A percentile compares a stretch with the other conserved stretches of the same genome.
Evolutionary conservation across 2,797 vertebrate genomes (phyloP).

Genomic region (Pelochelys cantorii): DNA sequence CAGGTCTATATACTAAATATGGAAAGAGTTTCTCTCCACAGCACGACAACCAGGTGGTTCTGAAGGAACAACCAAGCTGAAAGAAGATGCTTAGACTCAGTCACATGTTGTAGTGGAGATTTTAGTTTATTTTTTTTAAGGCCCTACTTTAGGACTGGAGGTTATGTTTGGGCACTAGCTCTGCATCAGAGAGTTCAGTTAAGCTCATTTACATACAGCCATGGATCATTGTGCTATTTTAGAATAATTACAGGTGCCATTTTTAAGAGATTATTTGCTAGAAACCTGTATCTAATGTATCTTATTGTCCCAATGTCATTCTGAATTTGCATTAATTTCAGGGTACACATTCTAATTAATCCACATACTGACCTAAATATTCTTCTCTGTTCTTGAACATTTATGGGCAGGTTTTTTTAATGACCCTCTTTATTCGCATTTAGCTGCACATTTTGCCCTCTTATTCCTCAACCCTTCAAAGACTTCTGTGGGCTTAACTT

Average conservation of each 20-base stretch:
- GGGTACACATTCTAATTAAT: not conserved
- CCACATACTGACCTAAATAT: not conserved
- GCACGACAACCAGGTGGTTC: not conserved
- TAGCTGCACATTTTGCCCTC: not conserved
- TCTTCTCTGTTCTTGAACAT: not conserved
- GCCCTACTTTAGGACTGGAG: not conserved
- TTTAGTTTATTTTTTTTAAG: not conserved
- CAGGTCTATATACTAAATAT: not conserved
- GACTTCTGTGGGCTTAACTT: not conserved
- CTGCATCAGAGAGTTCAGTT: not conserved
- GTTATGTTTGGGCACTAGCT: not conserved
- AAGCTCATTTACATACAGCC: not conserved
- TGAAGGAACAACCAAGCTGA: not conserved
- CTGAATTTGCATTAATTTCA: not conserved
- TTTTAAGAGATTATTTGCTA: not conserved
- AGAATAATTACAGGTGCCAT: not conserved
- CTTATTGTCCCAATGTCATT: not conserved
- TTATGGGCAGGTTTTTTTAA: not conserved
- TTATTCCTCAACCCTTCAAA: not conserved
- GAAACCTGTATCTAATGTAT: not conserved
- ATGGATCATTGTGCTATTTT: not conserved
- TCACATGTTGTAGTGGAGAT: not conserved
- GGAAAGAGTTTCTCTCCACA: not conserved
- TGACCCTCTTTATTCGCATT: conserved; percentile 7
- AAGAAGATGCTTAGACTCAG: not conserved